Evolutionary conservation across 2,113 vertebrate genomes (phyloP).

Genomic region (Fulica atra): DNA sequence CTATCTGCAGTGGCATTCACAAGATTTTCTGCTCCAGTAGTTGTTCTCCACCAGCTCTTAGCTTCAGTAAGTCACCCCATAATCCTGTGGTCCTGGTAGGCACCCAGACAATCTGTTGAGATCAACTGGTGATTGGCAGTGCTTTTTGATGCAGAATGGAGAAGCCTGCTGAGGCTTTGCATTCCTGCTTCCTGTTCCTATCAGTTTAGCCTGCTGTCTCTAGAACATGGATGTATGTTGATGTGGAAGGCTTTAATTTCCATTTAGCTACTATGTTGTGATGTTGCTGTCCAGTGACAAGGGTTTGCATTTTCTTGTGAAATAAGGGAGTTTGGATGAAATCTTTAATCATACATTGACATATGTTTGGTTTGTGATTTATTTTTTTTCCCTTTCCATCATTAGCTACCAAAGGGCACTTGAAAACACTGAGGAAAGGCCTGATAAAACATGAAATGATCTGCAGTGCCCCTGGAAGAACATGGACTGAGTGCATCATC

Average conservation of each 20-base stretch:
- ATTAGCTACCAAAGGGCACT: background rate
- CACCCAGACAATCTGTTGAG: background rate
- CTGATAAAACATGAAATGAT: background rate
- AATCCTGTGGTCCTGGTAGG: background rate
- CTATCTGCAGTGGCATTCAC: background rate
- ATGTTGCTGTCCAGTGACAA: background rate
- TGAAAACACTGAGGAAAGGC: background rate
- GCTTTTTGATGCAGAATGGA: too few relatives aligned
- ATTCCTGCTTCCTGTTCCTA: background rate
- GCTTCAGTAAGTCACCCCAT: background rate
- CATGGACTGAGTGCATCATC: too few relatives aligned
- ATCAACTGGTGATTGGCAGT: background rate
- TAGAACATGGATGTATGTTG: background rate
- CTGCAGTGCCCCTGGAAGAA: background rate
- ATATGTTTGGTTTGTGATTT: background rate
- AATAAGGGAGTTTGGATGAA: background rate
- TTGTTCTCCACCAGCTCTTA: background rate
- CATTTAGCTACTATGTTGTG: background rate
- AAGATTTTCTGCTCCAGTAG: background rate
- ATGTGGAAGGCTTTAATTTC: background rate
- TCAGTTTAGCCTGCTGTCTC: background rate
- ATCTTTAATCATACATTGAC: background rate
- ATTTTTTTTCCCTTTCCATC: background rate
- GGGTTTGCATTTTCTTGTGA: background rate
- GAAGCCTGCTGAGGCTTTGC: background rate